phyloP scores from a whole-genome alignment of 2,797 vertebrate genomes.

The Clarias fuscus region DNA sequence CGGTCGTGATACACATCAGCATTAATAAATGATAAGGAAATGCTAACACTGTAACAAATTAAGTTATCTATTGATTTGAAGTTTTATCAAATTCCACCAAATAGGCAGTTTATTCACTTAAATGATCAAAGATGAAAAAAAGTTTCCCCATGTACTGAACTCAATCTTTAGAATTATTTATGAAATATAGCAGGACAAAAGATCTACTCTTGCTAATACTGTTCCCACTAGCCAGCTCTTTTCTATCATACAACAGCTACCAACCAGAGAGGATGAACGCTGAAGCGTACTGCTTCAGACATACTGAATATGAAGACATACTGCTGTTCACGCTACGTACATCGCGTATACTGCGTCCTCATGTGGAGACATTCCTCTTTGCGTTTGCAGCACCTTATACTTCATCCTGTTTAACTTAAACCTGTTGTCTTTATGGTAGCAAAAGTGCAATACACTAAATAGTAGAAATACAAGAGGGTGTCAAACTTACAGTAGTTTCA shows the following conservation, averaged over 20 bases:
- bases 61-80: not conserved
- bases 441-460: no score
- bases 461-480: no score
- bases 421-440: no score
- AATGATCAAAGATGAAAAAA: not conserved
- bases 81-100: not conserved
- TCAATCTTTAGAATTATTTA: no score
- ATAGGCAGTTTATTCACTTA: not conserved
- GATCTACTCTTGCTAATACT: not conserved
- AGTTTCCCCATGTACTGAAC: not conserved
- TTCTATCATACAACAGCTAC: not conserved
- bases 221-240: not conserved
- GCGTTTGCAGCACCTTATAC: no score
- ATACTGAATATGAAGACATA: no score
- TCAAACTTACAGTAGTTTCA: no score
- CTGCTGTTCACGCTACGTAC: not conserved
- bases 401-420: no score
- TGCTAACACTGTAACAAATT: not conserved
- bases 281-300: no score
- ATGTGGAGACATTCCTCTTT: no score
- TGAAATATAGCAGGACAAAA: no score
- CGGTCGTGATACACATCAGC: not conserved
- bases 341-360: no score
- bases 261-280: not conserved
- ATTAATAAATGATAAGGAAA: not conserved